Conservation (phyloP, 2,797 vertebrate species). For the Alouatta caraya region DNA sequence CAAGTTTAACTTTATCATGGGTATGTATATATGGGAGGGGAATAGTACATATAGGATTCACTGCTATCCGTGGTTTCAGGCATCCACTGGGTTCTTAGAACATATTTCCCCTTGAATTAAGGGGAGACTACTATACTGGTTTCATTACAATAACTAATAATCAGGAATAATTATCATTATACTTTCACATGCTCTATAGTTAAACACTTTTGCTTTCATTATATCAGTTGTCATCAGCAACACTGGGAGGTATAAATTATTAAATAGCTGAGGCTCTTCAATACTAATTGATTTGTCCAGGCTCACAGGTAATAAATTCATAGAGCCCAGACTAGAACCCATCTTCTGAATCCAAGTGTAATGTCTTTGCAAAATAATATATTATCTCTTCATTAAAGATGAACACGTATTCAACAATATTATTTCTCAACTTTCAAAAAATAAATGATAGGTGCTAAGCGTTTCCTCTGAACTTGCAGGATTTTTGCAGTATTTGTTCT, state of each 20-base stretch:
- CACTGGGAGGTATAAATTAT: neutral
- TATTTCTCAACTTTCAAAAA: neutral
- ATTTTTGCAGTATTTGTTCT: neutral
- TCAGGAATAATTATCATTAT: neutral
- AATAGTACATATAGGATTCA: neutral
- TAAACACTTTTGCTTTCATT: slow-evolving; percentile 32
- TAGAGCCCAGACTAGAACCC: neutral
- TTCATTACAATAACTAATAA: slow-evolving; percentile 17
- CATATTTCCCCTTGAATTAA: neutral
- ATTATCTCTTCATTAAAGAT: neutral
- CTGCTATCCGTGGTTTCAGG: neutral
- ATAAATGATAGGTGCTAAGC: neutral
- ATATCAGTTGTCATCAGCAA: slow-evolving; percentile 27
- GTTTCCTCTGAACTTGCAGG: slow-evolving; percentile 17
- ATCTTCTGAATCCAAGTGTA: neutral
- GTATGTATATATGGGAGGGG: neutral
- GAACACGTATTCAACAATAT: neutral
- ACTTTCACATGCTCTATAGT: slow-evolving; percentile 9
- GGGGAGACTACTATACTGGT: neutral
- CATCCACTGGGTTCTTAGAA: neutral
- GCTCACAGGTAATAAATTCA: neutral
- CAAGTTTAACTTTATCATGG: neutral
- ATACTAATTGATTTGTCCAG: neutral
- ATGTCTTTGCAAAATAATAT: neutral
- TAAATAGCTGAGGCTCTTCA: neutral